These are phyloP conservation scores for Fopius arisanus DNA, from an alignment of 1,140 invertebrate species.

Conservation along the genomic window DNA sequence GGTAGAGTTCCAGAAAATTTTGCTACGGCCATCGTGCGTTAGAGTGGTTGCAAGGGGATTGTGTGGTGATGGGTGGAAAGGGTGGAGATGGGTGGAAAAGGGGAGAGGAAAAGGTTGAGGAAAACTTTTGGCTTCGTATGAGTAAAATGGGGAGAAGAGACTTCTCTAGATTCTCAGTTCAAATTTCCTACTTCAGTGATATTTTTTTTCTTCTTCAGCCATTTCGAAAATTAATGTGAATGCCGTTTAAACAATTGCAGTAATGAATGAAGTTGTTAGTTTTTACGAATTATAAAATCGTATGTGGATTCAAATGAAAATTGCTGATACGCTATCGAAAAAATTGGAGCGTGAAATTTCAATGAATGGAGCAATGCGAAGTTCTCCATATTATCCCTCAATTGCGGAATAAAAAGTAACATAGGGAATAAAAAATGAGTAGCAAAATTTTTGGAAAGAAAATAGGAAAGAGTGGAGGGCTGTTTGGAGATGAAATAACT, in stretches of 20 bases:
- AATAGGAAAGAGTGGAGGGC: too few species aligned
- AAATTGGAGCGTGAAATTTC: too few species aligned
- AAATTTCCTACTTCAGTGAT: background rate
- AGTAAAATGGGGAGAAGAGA: conserved; percentile 30
- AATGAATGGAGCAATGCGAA: too few species aligned
- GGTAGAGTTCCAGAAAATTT: conserved; percentile 25
- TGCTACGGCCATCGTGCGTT: conserved; percentile 4
- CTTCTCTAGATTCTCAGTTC: background rate
- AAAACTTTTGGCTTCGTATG: conserved; percentile 26
- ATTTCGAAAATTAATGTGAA: background rate
- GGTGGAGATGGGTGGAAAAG: background rate
- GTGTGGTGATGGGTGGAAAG: background rate
- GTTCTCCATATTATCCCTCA: too few species aligned
- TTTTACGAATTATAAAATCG: too few species aligned
- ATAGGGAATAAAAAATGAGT: too few species aligned
- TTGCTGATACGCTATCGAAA: too few species aligned
- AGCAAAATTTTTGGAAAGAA: too few species aligned
- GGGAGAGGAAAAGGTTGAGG: background rate
- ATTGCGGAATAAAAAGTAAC: too few species aligned
- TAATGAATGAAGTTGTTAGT: too few species aligned
- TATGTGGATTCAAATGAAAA: too few species aligned
- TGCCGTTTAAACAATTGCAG: background rate
- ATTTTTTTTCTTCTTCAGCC: background rate
- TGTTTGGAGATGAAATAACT: too few species aligned
- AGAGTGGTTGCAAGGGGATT: background rate